Base-by-base conservation (phyloP, 2,797 vertebrate genomes). In the Cichlasoma orientale region DNA sequence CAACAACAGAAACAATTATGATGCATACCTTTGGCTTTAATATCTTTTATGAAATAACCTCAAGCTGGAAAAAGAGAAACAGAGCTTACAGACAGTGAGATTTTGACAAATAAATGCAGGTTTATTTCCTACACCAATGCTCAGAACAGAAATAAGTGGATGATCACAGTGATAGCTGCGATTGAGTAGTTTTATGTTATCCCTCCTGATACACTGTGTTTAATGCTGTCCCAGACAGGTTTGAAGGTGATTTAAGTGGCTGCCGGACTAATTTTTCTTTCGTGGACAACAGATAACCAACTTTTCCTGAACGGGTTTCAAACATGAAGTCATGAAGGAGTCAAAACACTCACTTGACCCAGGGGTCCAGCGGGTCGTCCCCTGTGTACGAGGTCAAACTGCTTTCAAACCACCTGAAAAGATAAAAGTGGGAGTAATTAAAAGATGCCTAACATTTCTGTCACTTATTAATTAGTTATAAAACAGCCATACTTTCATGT, bases 311-410 rank as follows among this genome's bases (percentile, higher is more conserved):
- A 66, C 44, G 44, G 29, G 23, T 47, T 27, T 47, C 47, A 66
- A 47, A 66, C 61, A 66, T 29, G 2, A 44, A 44, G 13, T 47
- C 5, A 27, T 16, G 12, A 66, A 66, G 19, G 23, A 66, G 23
- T 13, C 25, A 7, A 41, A 71, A 7, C 2, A 38, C 57, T 93
- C 56, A 95, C 93, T 82, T 91, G 77, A 82, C 82, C 93, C 94
- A 95, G 1, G 8, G 72, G 7, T 93, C 92, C 75, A 95, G 86
- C 0, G 91, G 93, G 77, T 95, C 94, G 18, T 93, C 92, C 78
- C 93, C 93, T 1, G 73, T 54, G 68, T 93, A 95, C 0, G 82
- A 81, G 56, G 73, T 77, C 56, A 94, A 7, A 8, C 56, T 78
- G 61, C 50, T 74, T 57, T 94, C 89, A 84, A 95, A 95, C 33